Percentiles rank a stretch among this genome's conserved stretches.
Conservation (phyloP, 1,140 invertebrate species). For the Brachionus angularis region DNA sequence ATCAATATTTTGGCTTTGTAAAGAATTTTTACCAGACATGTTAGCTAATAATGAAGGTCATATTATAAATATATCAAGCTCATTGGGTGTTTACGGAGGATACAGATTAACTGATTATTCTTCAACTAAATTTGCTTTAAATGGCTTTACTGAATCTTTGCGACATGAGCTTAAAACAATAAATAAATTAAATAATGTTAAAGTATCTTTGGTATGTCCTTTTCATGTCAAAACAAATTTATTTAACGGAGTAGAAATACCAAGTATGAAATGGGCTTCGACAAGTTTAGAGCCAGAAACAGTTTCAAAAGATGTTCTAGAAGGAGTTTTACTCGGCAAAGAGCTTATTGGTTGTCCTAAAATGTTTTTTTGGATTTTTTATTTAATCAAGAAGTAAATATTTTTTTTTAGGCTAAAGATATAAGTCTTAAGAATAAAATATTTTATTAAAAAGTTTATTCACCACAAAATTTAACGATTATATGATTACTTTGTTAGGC, state of each 20-base stretch:
- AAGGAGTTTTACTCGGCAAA: background rate
- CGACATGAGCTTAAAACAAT: background rate
- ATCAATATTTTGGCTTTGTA: background rate
- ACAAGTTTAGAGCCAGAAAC: background rate
- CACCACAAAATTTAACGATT: no score
- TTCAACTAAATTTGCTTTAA: background rate
- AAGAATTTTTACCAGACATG: background rate
- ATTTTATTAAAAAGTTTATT: no score
- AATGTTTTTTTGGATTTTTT: no score
- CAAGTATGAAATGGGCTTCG: background rate
- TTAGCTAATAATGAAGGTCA: background rate
- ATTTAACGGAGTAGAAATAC: background rate
- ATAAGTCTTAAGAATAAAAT: no score
- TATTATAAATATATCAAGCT: background rate
- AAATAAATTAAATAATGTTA: background rate
- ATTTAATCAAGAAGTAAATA: no score
- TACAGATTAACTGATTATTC: background rate
- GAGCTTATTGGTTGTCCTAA: background rate
- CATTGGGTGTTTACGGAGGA: background rate
- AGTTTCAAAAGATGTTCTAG: background rate
- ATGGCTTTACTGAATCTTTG: background rate
- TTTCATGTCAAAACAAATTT: background rate
- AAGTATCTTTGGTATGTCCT: background rate
- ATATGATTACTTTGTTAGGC: no score
- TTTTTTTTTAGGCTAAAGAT: no score